phyloP scores from a whole-genome alignment of 2,888 invertebrate species.

The Drosophila villosipedis region DNA sequence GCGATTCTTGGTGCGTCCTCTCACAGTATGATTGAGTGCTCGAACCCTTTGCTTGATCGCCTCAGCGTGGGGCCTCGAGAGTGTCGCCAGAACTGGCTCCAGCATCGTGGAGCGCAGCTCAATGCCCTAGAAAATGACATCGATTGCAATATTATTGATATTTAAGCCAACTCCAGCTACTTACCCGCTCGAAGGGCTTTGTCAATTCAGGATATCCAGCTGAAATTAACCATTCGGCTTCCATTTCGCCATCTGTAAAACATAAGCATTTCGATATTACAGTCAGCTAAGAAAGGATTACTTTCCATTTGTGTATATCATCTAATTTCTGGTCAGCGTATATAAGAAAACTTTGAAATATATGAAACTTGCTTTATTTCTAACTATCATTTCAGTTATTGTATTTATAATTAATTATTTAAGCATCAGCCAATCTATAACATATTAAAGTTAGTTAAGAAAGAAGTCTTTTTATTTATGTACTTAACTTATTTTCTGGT shows the following conservation, averaged over 20 bases:
- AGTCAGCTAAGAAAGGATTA: background rate
- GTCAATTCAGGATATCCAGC: constrained; percentile 86
- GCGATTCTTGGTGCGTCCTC: constrained; percentile 87
- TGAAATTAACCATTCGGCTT: constrained; percentile 86
- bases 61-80: constrained; percentile 89
- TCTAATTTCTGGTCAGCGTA: background rate
- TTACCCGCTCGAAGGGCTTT: constrained; percentile 85
- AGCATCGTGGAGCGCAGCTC: constrained; percentile 87
- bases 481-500: background rate
- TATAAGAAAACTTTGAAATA: no score
- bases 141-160: background rate
- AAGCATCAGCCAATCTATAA: background rate
- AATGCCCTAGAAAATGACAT: constrained; percentile 79
- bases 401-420: background rate
- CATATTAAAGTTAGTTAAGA: background rate
- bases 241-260: constrained; percentile 86
- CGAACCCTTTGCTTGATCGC: constrained; percentile 90
- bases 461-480: background rate
- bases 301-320: background rate
- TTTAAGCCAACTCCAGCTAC: background rate
- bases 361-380: background rate
- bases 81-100: constrained; percentile 86
- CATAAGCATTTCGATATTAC: background rate
- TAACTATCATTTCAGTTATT: background rate
- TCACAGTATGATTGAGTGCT: constrained; percentile 90